Conservation (phyloP, 2,888 invertebrate genomes). For the Himalopsyche kuldschensis region DNA sequence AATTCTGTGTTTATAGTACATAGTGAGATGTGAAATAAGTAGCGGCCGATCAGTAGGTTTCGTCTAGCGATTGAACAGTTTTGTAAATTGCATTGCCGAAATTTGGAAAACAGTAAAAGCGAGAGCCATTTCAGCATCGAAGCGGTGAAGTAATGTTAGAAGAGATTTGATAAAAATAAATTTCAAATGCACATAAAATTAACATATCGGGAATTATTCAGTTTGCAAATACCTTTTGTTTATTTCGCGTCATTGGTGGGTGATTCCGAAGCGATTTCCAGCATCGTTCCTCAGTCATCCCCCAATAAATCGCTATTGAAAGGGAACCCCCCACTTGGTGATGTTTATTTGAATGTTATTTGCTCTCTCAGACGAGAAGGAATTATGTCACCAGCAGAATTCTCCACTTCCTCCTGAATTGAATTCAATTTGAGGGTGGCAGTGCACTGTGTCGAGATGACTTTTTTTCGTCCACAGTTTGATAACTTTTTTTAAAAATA, state of each 20-base stretch:
- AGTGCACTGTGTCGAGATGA: neutral
- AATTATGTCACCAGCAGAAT: slow-evolving; percentile 23
- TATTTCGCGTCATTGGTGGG: slow-evolving; percentile 13
- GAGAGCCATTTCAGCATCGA: too few species aligned
- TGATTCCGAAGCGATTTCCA: slow-evolving; percentile 19
- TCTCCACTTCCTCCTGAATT: neutral
- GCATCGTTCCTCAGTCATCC: slow-evolving; percentile 2
- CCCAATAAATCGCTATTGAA: neutral
- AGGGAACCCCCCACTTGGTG: neutral
- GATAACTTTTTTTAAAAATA: neutral
- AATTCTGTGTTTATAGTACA: too few species aligned
- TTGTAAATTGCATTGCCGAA: too few species aligned
- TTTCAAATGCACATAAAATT: neutral
- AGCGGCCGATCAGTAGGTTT: too few species aligned
- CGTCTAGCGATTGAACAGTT: too few species aligned
- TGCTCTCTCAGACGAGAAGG: slow-evolving; percentile 16
- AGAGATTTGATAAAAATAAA: too few species aligned
- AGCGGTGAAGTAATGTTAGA: too few species aligned
- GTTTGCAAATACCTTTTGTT: neutral
- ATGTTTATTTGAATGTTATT: slow-evolving; percentile 27
- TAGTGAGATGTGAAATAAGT: too few species aligned
- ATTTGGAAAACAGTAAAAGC: too few species aligned
- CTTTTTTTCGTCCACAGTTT: neutral
- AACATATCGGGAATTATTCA: neutral
- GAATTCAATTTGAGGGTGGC: neutral